phyloP scores from a whole-genome alignment of 2,888 invertebrate genomes.

The Cryptosula pallasiana region DNA sequence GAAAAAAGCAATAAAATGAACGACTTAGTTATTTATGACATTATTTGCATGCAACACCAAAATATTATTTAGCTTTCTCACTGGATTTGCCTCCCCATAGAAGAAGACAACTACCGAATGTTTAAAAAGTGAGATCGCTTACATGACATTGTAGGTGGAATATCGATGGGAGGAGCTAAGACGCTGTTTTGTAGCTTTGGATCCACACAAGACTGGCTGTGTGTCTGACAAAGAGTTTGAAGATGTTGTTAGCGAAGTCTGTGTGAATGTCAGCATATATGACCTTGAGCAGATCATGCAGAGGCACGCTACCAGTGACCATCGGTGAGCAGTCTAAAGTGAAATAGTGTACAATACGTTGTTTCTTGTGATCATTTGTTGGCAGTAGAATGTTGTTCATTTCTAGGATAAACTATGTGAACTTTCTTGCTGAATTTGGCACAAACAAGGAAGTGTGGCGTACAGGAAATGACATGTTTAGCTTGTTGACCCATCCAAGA shows the following conservation, averaged over 20 bases:
- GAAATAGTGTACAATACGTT: no score
- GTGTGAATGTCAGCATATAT: conserved; percentile 45
- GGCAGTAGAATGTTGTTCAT: no score
- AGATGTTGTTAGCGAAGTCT: conserved; percentile 48
- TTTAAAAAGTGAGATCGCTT: no score
- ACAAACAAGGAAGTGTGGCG: conserved; percentile 47
- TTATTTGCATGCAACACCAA: no score
- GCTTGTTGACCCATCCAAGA: conserved; percentile 42
- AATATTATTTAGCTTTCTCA: no score
- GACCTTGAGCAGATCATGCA: conserved; percentile 40
- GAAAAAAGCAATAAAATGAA: no score
- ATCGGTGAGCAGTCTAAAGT: conserved; percentile 37
- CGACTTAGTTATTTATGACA: no score
- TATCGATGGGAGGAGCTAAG: conserved; percentile 52
- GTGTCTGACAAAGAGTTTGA: conserved; percentile 47
- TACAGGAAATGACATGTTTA: conserved; percentile 49
- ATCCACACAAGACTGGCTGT: conserved; percentile 47
- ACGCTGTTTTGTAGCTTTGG: conserved; percentile 48
- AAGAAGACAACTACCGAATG: no score
- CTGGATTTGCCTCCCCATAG: no score
- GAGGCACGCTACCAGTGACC: conserved; percentile 41
- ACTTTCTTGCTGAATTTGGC: conserved; percentile 50
- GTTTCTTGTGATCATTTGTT: no score
- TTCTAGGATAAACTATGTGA: conserved; percentile 50
- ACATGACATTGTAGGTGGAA: conserved; percentile 48